These are phyloP conservation scores for Musca domestica DNA, from an alignment of 1,140 invertebrate species.

Conservation along the genomic window DNA sequence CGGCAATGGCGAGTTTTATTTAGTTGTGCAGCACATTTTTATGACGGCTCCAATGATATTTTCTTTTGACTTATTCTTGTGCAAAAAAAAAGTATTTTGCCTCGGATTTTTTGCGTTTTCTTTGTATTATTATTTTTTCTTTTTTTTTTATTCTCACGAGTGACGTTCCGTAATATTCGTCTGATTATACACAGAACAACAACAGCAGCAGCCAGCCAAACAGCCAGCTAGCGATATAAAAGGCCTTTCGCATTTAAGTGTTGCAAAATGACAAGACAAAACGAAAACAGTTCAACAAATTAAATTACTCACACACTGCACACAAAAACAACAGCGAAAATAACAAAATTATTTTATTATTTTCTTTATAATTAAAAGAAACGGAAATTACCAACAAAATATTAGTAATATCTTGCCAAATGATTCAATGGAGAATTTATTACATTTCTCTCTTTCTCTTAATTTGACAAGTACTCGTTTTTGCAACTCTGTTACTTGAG, in stretches of 20 bases:
- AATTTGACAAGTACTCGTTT: neutral
- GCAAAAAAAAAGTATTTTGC: conserved; percentile 5
- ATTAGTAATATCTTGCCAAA: too few species aligned
- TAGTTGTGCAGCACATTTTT: conserved; percentile 8
- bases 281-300: neutral
- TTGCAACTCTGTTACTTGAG: neutral
- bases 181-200: neutral
- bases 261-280: conserved; percentile 14
- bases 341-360: too few species aligned
- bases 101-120: too few species aligned
- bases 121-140: conserved; percentile 12
- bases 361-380: too few species aligned
- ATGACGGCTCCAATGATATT: neutral
- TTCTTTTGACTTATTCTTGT: conserved; percentile 4
- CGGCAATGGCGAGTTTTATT: too few species aligned
- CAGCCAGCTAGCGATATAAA: too few species aligned
- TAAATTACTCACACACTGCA: neutral
- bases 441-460: too few species aligned
- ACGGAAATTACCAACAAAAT: too few species aligned
- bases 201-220: too few species aligned
- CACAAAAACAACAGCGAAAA: too few species aligned
- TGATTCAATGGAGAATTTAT: too few species aligned
- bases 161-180: conserved; percentile 2
- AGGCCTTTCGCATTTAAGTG: neutral
- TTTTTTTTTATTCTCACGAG: conserved; percentile 5